Percentiles rank a stretch among this genome's conserved stretches.
These are phyloP conservation scores for Aromia moschata DNA, from an alignment of 2,888 invertebrate species.

Conservation along the genomic window DNA sequence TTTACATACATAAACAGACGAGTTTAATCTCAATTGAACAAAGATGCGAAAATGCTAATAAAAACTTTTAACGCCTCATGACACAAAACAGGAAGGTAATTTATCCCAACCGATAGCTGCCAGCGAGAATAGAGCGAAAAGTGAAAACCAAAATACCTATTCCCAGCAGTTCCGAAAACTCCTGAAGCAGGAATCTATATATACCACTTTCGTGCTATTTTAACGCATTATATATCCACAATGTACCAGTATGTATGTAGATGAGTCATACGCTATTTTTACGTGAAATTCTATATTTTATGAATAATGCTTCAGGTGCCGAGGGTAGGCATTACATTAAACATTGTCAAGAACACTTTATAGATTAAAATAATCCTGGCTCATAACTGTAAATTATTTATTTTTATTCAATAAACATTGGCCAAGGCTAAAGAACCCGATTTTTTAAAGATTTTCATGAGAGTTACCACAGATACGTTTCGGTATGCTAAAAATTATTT, in stretches of 20 bases:
- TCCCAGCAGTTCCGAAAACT: background rate
- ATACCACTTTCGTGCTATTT: slow-evolving; percentile 1
- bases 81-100: slow-evolving; percentile 8
- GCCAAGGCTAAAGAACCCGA: slow-evolving; percentile 1
- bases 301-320: background rate
- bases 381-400: background rate
- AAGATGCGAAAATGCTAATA: too few species aligned
- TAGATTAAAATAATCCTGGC: slow-evolving; percentile 10
- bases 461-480: background rate
- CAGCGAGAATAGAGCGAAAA: slow-evolving; percentile 10
- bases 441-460: background rate
- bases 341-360: slow-evolving; percentile 4
- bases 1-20: too few species aligned
- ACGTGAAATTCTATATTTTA: slow-evolving; percentile 1
- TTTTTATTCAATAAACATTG: slow-evolving; percentile 5
- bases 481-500: background rate
- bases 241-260: background rate
- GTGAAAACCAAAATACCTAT: slow-evolving; percentile 6
- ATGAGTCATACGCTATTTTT: slow-evolving; percentile 12
- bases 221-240: background rate
- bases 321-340: slow-evolving; percentile 7
- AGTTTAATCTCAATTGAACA: too few species aligned
- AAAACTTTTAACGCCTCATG: too few species aligned
- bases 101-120: slow-evolving; percentile 8
- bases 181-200: slow-evolving; percentile 7